phyloP scores from a whole-genome alignment of 2,113 vertebrate genomes.

The Zapus hudsonius region DNA sequence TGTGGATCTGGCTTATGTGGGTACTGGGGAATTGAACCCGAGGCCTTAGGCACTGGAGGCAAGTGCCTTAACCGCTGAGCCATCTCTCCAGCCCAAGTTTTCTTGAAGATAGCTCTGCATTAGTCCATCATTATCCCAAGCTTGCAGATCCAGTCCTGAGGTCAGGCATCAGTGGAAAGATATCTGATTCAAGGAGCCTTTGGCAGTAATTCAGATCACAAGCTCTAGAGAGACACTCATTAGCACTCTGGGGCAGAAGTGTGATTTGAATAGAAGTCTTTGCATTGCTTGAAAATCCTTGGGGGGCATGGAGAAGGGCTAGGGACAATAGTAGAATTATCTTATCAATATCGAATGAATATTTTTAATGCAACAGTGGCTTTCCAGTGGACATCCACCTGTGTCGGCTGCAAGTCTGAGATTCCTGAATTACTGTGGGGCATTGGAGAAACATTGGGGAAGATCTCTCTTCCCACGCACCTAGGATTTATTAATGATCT shows the following conservation, averaged over 20 bases:
- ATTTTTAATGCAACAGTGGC: no score
- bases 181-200: neutral
- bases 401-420: neutral
- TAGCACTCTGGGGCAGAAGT: neutral
- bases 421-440: neutral
- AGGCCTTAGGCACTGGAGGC: no score
- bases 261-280: constrained; percentile 17
- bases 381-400: neutral
- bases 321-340: neutral
- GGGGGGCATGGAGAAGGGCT: neutral
- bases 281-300: neutral
- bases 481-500: neutral
- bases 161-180: neutral
- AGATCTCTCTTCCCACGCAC: neutral
- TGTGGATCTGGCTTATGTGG: no score
- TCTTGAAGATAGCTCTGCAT: neutral
- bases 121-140: neutral
- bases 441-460: neutral
- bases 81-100: no score
- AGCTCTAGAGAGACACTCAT: neutral
- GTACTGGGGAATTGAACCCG: no score
- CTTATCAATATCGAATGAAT: neutral
- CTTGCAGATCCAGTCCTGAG: neutral
- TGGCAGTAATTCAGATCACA: neutral
- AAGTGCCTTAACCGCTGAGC: no score